These are phyloP conservation scores for Cavia porcellus DNA, from an alignment of 2,113 vertebrate genomes.

Conservation along the genomic window DNA sequence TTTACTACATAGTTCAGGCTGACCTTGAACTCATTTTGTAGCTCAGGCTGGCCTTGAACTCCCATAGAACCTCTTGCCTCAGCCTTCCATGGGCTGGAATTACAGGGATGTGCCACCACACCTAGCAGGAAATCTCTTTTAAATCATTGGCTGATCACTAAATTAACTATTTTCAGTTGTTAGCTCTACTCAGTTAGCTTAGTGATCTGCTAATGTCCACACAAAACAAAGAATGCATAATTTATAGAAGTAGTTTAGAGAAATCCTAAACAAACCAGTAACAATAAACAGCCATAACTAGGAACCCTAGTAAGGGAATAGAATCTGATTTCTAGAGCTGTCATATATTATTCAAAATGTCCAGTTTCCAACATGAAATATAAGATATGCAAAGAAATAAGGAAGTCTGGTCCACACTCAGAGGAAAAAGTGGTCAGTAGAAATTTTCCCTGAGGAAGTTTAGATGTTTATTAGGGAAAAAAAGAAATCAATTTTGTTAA, in stretches of 20 bases:
- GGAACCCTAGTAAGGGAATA: neutral
- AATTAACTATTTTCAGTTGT: neutral
- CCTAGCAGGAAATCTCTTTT: neutral
- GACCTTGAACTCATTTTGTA: too few species aligned
- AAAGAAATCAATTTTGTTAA: neutral
- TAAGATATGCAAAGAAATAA: neutral
- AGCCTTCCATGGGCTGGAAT: too few species aligned
- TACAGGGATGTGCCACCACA: too few species aligned
- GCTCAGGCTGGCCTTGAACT: too few species aligned
- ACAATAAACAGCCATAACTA: neutral
- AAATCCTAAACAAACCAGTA: neutral
- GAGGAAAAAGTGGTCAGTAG: neutral
- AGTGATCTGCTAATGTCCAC: neutral
- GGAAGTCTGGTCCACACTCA: neutral
- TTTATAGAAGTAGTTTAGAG: neutral
- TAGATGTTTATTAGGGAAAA: neutral
- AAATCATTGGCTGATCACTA: neutral
- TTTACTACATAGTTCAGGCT: too few species aligned
- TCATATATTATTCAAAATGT: neutral
- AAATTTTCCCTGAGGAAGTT: neutral
- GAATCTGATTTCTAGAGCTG: neutral
- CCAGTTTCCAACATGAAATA: neutral
- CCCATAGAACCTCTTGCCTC: too few species aligned
- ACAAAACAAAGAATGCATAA: neutral
- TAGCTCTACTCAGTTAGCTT: neutral